phyloP scores from a whole-genome alignment of 2,113 vertebrate species.

The Ciconia maguari region DNA sequence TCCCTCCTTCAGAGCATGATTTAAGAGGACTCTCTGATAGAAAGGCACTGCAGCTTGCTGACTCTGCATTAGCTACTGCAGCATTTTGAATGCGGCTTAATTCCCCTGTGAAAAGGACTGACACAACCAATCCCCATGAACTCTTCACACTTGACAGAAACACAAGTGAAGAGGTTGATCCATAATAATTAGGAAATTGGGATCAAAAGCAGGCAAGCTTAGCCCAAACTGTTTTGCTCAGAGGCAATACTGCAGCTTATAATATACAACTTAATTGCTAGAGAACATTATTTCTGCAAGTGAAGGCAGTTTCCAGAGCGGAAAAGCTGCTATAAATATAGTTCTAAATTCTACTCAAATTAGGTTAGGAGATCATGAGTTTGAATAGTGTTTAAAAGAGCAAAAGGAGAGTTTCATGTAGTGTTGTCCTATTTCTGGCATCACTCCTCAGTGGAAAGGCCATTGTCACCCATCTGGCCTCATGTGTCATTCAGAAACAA shows the following conservation, averaged over 20 bases:
- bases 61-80: neutral
- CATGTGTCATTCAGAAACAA: neutral
- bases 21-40: conserved; percentile 11
- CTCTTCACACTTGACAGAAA: neutral
- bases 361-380: conserved; percentile 1
- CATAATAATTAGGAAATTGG: conserved; percentile 13
- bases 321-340: conserved; percentile 25
- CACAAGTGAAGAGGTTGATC: neutral
- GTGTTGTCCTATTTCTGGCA: neutral
- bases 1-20: conserved; percentile 22
- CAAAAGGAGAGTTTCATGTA: neutral
- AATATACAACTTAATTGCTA: conserved; percentile 7
- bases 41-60: conserved; percentile 5
- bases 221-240: neutral
- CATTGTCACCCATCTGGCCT: neutral
- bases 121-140: neutral
- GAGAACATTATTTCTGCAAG: neutral
- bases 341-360: neutral
- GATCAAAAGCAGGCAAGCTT: neutral
- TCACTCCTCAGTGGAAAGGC: neutral
- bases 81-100: conserved; percentile 17
- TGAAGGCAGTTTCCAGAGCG: neutral
- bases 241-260: neutral
- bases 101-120: conserved; percentile 2
- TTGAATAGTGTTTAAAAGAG: neutral